Conservation (phyloP, 92 coral and sea anemone species). For the Phenganax marumi region DNA sequence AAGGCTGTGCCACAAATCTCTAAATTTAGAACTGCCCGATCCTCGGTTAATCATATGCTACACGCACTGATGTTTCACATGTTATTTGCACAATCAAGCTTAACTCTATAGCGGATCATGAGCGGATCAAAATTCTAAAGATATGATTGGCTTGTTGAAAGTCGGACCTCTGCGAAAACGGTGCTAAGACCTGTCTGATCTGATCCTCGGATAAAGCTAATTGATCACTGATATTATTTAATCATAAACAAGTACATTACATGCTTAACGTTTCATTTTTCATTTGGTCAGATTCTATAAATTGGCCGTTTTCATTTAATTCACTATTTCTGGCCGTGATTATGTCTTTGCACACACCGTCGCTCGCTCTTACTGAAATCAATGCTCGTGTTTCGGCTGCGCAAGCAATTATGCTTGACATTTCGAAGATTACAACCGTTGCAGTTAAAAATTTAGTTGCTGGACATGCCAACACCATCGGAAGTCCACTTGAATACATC, state of each 20-base stretch:
- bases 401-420: constrained; percentile 41
- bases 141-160: too few species aligned
- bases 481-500: constrained; percentile 58
- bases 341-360: neutral
- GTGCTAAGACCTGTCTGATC: too few species aligned
- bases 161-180: too few species aligned
- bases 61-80: too few species aligned
- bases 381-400: constrained; percentile 51
- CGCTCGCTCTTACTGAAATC: constrained; percentile 43
- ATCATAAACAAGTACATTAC: neutral
- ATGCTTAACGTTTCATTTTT: neutral
- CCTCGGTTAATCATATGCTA: too few species aligned
- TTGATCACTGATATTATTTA: too few species aligned
- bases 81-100: too few species aligned
- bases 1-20: neutral
- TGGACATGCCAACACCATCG: constrained; percentile 63
- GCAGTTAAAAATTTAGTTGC: constrained; percentile 40
- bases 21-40: neutral
- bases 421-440: constrained; percentile 31
- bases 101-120: too few species aligned
- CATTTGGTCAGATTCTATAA: too few species aligned
- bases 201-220: too few species aligned
- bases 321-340: neutral
- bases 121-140: too few species aligned
- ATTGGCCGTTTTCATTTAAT: neutral